Evolutionary conservation across 64 coral and sea anemone species (phyloP).

Genomic region (Porites lutea): DNA sequence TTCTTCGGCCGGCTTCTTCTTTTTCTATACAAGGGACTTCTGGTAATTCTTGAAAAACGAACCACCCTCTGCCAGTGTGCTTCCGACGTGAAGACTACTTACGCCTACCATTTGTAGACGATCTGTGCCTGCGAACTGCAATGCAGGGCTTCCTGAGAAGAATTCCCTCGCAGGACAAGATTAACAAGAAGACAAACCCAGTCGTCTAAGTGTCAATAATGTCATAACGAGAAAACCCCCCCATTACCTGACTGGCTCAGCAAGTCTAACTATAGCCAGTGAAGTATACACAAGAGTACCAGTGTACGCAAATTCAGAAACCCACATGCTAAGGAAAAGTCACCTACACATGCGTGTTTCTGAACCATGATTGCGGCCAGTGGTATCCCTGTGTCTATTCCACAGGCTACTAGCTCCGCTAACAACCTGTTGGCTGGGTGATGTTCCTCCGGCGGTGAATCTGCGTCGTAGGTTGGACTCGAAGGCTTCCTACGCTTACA

Average conservation of each 20-base stretch:
- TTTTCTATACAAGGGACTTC: neutral
- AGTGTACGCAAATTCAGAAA: too few species aligned
- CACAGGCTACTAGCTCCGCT: neutral
- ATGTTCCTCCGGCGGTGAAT: neutral
- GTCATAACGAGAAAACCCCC: conserved; percentile 11
- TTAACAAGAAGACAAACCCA: neutral
- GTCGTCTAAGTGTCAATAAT: neutral
- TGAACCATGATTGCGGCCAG: too few species aligned
- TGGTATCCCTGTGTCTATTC: too few species aligned
- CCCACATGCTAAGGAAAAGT: too few species aligned
- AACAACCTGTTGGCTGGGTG: neutral
- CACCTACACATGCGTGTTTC: too few species aligned
- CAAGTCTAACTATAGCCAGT: neutral
- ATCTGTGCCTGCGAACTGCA: neutral
- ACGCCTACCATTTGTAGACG: conserved; percentile 8
- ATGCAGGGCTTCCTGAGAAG: too few species aligned
- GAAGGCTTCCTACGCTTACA: conserved; percentile 1
- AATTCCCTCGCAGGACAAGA: neutral
- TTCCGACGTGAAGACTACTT: neutral
- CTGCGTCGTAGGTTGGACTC: conserved; percentile 5
- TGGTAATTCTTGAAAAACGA: neutral
- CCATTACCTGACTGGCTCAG: neutral
- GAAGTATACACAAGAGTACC: neutral
- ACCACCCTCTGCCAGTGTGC: neutral
- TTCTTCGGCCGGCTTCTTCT: neutral